These are phyloP conservation scores for Ceratina calcarata DNA, from an alignment of 1,140 invertebrate genomes.

Conservation along the genomic window DNA sequence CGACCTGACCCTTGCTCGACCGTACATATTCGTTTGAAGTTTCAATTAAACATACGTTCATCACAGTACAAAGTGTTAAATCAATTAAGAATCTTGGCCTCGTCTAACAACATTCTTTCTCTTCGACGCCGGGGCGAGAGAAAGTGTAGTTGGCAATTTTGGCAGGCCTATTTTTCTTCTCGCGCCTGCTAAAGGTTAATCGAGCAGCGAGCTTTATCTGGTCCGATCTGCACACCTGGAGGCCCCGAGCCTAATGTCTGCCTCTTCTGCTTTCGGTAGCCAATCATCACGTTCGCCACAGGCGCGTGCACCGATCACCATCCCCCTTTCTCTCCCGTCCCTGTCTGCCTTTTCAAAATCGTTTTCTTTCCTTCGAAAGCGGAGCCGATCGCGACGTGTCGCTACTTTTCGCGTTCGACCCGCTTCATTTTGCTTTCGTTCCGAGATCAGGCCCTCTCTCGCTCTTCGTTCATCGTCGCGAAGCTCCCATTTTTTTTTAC, in stretches of 20 bases:
- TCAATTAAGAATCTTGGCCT: no score
- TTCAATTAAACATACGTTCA: no score
- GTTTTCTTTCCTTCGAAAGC: constrained; percentile 38
- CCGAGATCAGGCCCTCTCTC: background rate
- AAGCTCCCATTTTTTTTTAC: background rate
- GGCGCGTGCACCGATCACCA: constrained; percentile 63
- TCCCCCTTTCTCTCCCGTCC: background rate
- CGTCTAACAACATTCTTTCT: no score
- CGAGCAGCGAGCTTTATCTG: constrained; percentile 63
- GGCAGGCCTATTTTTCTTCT: constrained; percentile 60
- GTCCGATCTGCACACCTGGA: constrained; percentile 64
- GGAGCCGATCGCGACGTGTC: constrained; percentile 16
- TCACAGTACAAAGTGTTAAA: no score
- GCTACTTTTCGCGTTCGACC: constrained; percentile 37
- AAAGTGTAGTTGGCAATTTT: constrained; percentile 44
- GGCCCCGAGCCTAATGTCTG: constrained; percentile 62
- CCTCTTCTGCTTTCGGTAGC: constrained; percentile 64
- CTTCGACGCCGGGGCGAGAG: no score
- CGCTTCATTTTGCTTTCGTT: constrained; percentile 32
- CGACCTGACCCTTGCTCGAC: background rate
- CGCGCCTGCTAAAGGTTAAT: constrained; percentile 64
- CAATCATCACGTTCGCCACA: constrained; percentile 67
- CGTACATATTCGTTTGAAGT: background rate
- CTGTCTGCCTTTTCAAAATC: constrained; percentile 28
- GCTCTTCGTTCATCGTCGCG: background rate